These are phyloP conservation scores for Drosophila bifasciata DNA, from an alignment of 1,140 invertebrate species.

Conservation along the genomic window DNA sequence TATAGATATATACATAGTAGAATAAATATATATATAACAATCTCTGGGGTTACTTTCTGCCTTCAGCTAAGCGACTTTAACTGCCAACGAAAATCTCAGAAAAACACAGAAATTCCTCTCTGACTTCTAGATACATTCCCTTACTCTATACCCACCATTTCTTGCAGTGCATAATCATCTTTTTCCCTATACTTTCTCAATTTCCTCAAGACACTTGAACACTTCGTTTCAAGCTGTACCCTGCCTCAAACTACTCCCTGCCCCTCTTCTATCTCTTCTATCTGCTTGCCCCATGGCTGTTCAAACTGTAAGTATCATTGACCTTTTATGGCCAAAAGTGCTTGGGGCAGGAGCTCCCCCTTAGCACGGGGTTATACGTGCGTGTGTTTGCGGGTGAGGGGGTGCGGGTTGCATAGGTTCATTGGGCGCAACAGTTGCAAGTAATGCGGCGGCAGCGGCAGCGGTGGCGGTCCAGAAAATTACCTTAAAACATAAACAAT, in stretches of 20 bases:
- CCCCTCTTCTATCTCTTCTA: too few relatives aligned
- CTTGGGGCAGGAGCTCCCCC: not conserved
- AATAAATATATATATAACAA: too few relatives aligned
- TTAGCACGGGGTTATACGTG: too few relatives aligned
- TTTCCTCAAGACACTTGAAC: constrained; percentile 71
- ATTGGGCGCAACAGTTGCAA: constrained; percentile 73
- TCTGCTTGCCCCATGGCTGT: constrained; percentile 32
- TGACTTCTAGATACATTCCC: not conserved
- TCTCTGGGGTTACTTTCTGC: too few relatives aligned
- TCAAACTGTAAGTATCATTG: constrained; percentile 80
- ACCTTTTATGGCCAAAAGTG: constrained; percentile 45
- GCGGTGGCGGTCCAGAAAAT: constrained; percentile 63
- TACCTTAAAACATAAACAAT: constrained; percentile 75
- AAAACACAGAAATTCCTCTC: not conserved
- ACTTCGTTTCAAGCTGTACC: constrained; percentile 41
- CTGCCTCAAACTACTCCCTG: too few relatives aligned
- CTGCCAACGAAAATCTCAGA: too few relatives aligned
- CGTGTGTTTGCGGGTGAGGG: not conserved
- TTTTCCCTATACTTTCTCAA: constrained; percentile 47
- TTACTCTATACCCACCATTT: not conserved
- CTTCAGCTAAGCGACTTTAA: too few relatives aligned
- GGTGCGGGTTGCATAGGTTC: constrained; percentile 8
- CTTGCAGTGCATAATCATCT: constrained; percentile 17
- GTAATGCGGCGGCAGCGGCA: constrained; percentile 51
- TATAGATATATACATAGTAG: too few relatives aligned